Base-by-base conservation (phyloP, 1,140 invertebrate species). In the Ditylenchus dipsaci region DNA sequence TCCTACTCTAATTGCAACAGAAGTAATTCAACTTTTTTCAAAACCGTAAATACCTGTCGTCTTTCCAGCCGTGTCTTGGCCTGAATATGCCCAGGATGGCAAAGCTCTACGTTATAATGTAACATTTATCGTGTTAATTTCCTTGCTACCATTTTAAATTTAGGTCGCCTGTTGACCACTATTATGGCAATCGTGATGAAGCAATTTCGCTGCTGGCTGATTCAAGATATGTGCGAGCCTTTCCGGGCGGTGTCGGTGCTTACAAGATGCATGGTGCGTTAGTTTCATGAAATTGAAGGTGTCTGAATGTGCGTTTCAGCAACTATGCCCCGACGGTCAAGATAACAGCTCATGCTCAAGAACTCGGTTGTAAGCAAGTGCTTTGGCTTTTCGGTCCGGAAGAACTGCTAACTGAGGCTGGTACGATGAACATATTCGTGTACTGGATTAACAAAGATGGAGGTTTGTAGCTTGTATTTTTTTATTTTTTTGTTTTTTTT, bases 361-460 rank as follows among this genome's bases (percentile, higher is more conserved):
- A 88, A 68, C 85, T 88, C 76, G 91, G 91, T 3, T 88, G 92
- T 63, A 92, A 98, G 76, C 95, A 98, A 87, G 93, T 97, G 1
- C 84, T 99, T 7, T 99, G 96, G 96, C 85, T 99, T 5, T 97
- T 90, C 84, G 95, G 95, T 9, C 88, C 92, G 3, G 89, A 99
- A 81, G 89, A 95, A 83, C 88, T 95, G 82, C 78, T 99, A 0
- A 98, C 96, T 0, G 96, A 99, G 88, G 93, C 92, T 57, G 96
- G 96, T 49, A 93, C 95, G 7, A 99, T 99, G 96, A 99, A 99
- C 80, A 89, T 99, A 58, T 97, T 98, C 81, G 87, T 95, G 73
- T 89, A 91, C 79, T 90, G 89, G 82, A 87, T 89, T 66, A 92
- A 97, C 82, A 89, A 92, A 63, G 85, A 91, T 80, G 92, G 92